phyloP scores from a whole-genome alignment of 92 coral and sea anemone genomes.

The Scolanthus callimorphus region DNA sequence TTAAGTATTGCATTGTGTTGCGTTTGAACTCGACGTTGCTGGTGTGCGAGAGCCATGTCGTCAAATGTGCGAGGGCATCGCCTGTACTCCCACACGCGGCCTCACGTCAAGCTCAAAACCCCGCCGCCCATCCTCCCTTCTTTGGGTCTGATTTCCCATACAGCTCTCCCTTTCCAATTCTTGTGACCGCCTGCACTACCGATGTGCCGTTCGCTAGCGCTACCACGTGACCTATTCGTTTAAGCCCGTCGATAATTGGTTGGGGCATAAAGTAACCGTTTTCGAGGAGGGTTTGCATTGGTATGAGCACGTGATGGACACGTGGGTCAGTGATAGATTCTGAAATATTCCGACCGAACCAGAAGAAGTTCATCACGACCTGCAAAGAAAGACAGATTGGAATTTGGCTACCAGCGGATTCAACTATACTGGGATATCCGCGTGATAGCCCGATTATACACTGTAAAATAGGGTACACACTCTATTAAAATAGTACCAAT shows the following conservation, averaged over 20 bases:
- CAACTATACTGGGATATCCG: too few relatives aligned
- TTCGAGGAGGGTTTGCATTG: conserved; percentile 32
- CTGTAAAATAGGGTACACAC: too few relatives aligned
- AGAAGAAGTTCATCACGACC: conserved; percentile 69
- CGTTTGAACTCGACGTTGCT: too few relatives aligned
- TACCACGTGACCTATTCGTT: conserved; percentile 53
- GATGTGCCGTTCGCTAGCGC: conserved; percentile 16
- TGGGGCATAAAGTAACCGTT: conserved; percentile 17
- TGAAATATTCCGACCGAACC: conserved; percentile 66
- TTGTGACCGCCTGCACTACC: conserved; percentile 73
- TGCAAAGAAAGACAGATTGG: conserved; percentile 7
- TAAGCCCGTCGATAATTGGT: conserved; percentile 43
- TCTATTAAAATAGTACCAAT: too few relatives aligned
- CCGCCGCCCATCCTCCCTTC: conserved; percentile 80
- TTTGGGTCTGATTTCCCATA: too few relatives aligned
- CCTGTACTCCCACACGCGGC: too few relatives aligned
- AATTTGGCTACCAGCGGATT: too few relatives aligned
- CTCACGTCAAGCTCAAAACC: conserved; percentile 42
- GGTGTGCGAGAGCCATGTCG: too few relatives aligned
- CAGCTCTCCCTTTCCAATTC: conserved; percentile 46
- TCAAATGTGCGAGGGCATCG: too few relatives aligned
- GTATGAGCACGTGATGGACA: conserved; percentile 76
- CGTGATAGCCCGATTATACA: too few relatives aligned
- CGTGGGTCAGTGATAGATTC: conserved; percentile 74
- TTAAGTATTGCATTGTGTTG: too few relatives aligned